Evolutionary conservation across 2,888 invertebrate genomes (phyloP), one percentile per base, ranked within the genome.

Genomic region (Campoplex capitator): DNA sequence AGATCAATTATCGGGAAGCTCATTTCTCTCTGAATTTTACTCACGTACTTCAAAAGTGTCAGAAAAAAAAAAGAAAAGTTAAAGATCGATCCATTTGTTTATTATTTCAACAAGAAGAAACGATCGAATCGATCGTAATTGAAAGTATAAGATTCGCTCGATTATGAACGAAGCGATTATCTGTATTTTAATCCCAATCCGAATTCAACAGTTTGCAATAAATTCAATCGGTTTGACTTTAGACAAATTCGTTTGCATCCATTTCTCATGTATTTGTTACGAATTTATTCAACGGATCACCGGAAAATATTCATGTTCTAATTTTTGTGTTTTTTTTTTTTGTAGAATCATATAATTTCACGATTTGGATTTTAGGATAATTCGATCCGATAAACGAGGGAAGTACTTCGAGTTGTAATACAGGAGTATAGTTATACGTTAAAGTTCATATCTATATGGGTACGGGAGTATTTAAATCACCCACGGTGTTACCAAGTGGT

Each of bases 401-500:
- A 48, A 54, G 62, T 23, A 23, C 23, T 23, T 23, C 71, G 84
- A 80, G 84, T 67, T 74, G 76, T 51, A 42, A 42, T 68, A n/a
- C 35, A 68, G 4, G 3, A 38, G 6, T 16, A 11, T 45, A 11
- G n/a, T 42, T 68, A 42, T 70, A 3, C 13, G 45, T 45, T 65
- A 32, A 48, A 28, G 35, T 48, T 32, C 6, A 48, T n/a, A 79
- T 18, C 28, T n/a, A 67, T 7, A 28, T 58, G 4, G 38, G 42
- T 51, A 51, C 11, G 28, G 42, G 45, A 11, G 70, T 92, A 93
- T 93, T 93, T 92, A 93, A 89, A 90, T 89, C 87, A 89, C 87
- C 89, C 88, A 90, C 78, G 81, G 84, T 93, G 93, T 93, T 92
- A 91, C 91, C 92, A 87, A 88, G 93, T 91, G 93, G 93, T 93